These are phyloP conservation scores for Epirrhoe tristata DNA, from an alignment of 2,888 invertebrate species.

Conservation along the genomic window DNA sequence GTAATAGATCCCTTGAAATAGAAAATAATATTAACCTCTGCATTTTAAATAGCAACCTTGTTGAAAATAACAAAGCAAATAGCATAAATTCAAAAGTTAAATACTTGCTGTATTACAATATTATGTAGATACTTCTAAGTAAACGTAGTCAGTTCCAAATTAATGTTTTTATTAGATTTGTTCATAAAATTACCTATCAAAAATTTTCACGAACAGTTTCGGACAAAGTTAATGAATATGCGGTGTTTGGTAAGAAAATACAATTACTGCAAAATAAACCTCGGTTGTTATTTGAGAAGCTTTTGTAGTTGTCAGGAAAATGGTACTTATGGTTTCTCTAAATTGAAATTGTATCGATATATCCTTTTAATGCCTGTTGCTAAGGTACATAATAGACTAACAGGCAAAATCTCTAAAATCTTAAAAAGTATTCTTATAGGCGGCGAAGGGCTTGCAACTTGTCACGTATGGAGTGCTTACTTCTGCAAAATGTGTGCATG, in stretches of 20 bases:
- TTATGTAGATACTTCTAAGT: background rate
- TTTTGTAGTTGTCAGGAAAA: conserved; percentile 43
- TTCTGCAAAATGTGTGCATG: too few relatives aligned
- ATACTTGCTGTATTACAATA: background rate
- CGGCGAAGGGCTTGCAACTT: too few relatives aligned
- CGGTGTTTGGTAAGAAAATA: conserved; percentile 57
- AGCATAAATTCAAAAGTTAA: background rate
- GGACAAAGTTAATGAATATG: conserved; percentile 40
- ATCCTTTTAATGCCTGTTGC: background rate
- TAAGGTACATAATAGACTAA: too few relatives aligned
- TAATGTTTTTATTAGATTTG: conserved; percentile 22
- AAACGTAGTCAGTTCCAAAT: conserved; percentile 13
- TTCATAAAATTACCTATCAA: conserved; percentile 29
- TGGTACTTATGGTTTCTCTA: conserved; percentile 21
- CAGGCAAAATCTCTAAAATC: too few relatives aligned
- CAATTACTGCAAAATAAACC: conserved; percentile 59
- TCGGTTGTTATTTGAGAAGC: conserved; percentile 46
- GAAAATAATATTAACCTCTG: too few relatives aligned
- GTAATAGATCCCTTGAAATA: too few relatives aligned
- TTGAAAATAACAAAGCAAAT: too few relatives aligned
- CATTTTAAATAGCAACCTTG: too few relatives aligned
- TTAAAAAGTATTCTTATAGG: too few relatives aligned
- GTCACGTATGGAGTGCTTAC: too few relatives aligned
- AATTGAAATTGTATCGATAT: conserved; percentile 2
- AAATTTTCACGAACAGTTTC: conserved; percentile 38